These are phyloP conservation scores for Danio tinwini DNA, from an alignment of 2,797 vertebrate species.

Conservation along the genomic window DNA sequence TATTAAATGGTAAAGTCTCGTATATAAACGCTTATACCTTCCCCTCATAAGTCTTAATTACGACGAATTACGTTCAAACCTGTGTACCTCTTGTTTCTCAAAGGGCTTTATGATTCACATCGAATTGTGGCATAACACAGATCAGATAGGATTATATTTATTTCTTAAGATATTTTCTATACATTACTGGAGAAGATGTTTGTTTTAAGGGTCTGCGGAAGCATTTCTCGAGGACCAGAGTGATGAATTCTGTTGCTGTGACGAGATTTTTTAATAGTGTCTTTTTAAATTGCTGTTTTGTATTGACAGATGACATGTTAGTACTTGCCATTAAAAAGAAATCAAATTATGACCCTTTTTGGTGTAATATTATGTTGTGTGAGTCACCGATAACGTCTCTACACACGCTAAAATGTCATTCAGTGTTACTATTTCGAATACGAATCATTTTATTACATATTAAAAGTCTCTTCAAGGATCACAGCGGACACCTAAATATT, in stretches of 20 bases:
- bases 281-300: slow-evolving; percentile 22
- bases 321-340: slow-evolving; percentile 48
- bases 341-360: background rate
- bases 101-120: slow-evolving; percentile 54
- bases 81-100: slow-evolving; percentile 69
- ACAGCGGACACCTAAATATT: too few species aligned
- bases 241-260: slow-evolving; percentile 64
- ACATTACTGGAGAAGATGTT: slow-evolving; percentile 54
- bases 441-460: too few species aligned
- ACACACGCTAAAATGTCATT: background rate
- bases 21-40: slow-evolving; percentile 21
- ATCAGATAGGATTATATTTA: slow-evolving; percentile 51
- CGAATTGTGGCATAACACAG: slow-evolving; percentile 31
- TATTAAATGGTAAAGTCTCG: background rate
- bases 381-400: background rate
- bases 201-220: background rate
- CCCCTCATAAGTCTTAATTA: slow-evolving; percentile 57
- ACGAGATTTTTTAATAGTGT: slow-evolving; percentile 35
- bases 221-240: slow-evolving; percentile 45
- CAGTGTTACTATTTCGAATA: too few species aligned
- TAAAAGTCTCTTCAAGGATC: too few species aligned
- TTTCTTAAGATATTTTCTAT: slow-evolving; percentile 59
- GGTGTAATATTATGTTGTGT: background rate
- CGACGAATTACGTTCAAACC: slow-evolving; percentile 35
- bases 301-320: slow-evolving; percentile 28